Evolutionary conservation across 2,888 invertebrate genomes (phyloP), one percentile per base, ranked within the genome.

Genomic region (Drosophila pegasa): DNA sequence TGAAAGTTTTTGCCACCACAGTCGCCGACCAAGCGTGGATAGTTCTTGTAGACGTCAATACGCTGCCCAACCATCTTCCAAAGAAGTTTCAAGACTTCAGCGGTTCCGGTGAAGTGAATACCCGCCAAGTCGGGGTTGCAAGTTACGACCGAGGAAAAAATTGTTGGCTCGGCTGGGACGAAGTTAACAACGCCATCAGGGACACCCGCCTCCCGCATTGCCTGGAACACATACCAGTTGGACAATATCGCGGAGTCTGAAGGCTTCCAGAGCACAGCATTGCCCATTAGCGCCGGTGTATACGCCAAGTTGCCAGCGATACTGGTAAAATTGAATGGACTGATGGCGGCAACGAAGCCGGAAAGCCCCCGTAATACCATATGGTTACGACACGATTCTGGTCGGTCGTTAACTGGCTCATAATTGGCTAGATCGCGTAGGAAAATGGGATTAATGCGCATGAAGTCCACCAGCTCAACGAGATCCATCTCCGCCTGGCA

Each of bases 1-100:
- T 99, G 99, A 92, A 96, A 99, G 93, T 99, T 99, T 92, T 99
- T 99, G 9, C 99, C 99, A 20, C 99, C 99, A 92, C 98, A 98
- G 93, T 99, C 99, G 61, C 97, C 96, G 79, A 99, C 95, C 57
- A 99, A 92, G 64, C 98, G 94, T 0, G 99, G 99, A 92, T 98
- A 99, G 89, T 96, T 97, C 51, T 93, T 94, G 91, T 98, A 99
- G 0, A 91, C 94, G 73, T 94, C 93, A 31, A 99, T 93, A 90
- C 98, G 98, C 62, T 96, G 93, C 3, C 97, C 98, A 25, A 98
- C 97, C 91, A 96, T 96, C 78, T 95, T 94, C 98, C 98, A 99
- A 14, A 99, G 92, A 78, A 95, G 94, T 87, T 96, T 96, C 91
- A 99, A 98, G 3, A 98, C 98, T 93, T 96, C 95, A 16, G 98